Evolutionary conservation across 2,888 invertebrate genomes (phyloP), one percentile per base, ranked within the genome.

Genomic region (Eupeodes latifasciatus): DNA sequence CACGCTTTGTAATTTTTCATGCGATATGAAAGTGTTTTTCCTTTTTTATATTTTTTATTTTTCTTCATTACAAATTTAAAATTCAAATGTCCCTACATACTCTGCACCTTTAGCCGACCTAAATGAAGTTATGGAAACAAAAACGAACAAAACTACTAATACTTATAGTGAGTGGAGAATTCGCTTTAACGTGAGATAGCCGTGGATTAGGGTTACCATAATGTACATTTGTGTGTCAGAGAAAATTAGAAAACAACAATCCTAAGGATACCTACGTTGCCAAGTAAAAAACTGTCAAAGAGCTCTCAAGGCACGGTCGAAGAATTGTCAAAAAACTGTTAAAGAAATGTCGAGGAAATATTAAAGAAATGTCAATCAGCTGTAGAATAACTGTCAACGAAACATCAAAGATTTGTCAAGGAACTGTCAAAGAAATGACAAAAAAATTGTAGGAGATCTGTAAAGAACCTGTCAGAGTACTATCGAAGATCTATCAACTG

Each of bases 1-100:
- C 78, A 79, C 78, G 78, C 78, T 79, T 79, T 79, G 78, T 79
- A 69, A 79, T 79, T 61, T 69, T 79, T 79, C 78, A 69, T 79
- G 59, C 78, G 69, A 67, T 78, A 67, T 59, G 49, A 69, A 79
- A 69, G 69, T 71, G 53, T 61, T 51, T 62, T 71, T 59, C n/a
- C 11, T 36, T 16, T 53, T 36, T 69, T 69, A 27, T n/a, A 40
- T 67, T 34, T 49, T 2, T 27, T n/a, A 19, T n/a, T n/a, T 44
- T 49, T 49, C 61, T 69, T 67, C 69, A 61, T 79, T 69, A 69
- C 61, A 51, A 79, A 71, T 71, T 69, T 69, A 69, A 71, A 79
- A 79, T 79, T 79, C 69, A 79, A 71, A 79, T 71, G 40, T 62
- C 19, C 51, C 51, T 57, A 57, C 57, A 57, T 47, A 27, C 27